Percentiles rank a stretch among this genome's conserved stretches.
Conservation (phyloP, 2,797 vertebrate genomes). For the Smutsia gigantea region DNA sequence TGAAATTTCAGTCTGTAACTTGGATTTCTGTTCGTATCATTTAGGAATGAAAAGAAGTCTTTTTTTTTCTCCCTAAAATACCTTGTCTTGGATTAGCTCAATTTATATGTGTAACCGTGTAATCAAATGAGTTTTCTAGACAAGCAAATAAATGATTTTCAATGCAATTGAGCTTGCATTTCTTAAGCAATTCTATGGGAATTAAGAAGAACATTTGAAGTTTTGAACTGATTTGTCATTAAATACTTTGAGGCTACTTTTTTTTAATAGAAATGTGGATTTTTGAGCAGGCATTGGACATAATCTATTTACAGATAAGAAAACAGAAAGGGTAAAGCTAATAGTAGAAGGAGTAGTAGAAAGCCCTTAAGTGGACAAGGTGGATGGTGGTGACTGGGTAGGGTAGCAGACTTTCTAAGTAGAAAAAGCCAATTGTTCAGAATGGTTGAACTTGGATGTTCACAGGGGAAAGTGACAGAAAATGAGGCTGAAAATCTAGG, state of each 20-base stretch:
- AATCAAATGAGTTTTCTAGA: background rate
- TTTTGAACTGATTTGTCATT: background rate
- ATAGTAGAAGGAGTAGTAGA: background rate
- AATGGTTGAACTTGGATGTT: background rate
- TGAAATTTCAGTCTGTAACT: background rate
- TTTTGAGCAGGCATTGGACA: background rate
- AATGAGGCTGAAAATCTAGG: background rate
- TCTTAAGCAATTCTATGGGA: background rate
- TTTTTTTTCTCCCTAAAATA: slow-evolving; percentile 39
- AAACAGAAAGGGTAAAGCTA: background rate
- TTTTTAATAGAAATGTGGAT: background rate
- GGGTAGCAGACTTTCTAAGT: background rate
- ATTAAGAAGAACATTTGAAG: background rate
- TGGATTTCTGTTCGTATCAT: background rate
- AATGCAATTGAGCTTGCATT: slow-evolving; percentile 4
- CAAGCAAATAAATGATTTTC: slow-evolving; percentile 30
- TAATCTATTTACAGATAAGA: background rate
- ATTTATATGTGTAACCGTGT: background rate
- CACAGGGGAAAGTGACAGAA: background rate
- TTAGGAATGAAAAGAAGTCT: slow-evolving; percentile 27
- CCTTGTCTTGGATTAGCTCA: background rate
- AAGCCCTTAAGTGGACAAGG: background rate
- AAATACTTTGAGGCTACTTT: background rate
- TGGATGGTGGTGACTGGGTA: too few species aligned
- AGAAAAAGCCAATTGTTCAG: background rate